Percentiles rank a stretch among this genome's conserved stretches.
Evolutionary conservation across 2,113 vertebrate genomes (phyloP).

Genomic region (Ardeotis arabs): DNA sequence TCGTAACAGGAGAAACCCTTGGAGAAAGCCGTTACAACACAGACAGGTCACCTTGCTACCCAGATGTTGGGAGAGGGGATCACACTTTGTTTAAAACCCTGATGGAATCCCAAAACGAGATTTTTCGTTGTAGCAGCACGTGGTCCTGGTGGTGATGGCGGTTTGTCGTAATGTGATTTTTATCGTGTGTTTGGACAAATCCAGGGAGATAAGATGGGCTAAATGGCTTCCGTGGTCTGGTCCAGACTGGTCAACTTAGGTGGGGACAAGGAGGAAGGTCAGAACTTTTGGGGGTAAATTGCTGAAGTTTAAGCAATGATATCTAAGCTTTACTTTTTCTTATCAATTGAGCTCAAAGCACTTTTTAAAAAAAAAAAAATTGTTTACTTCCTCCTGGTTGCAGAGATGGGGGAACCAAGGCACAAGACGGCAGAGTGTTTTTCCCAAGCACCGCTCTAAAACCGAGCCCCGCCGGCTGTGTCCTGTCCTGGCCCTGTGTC

Average conservation of each 20-base stretch:
- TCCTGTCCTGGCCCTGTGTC: neutral
- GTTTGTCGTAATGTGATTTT: fast-evolving
- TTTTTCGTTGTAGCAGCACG: fast-evolving
- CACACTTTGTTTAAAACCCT: neutral
- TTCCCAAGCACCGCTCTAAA: neutral
- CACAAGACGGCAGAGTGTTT: neutral
- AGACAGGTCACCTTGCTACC: neutral
- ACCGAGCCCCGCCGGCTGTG: fast-evolving
- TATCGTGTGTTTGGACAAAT: neutral
- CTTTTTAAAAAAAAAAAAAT: neutral
- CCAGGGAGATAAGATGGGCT: no score
- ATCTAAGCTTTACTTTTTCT: neutral
- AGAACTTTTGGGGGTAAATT: neutral
- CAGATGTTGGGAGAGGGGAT: neutral
- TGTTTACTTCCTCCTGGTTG: neutral
- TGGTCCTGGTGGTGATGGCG: fast-evolving
- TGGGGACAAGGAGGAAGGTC: neutral
- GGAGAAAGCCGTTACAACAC: neutral
- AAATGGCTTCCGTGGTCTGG: neutral
- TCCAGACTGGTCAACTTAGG: neutral
- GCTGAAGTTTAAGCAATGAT: neutral
- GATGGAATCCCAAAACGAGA: neutral
- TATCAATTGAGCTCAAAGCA: neutral
- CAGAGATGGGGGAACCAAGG: neutral
- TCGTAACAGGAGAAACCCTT: neutral